Percentiles rank a stretch among this genome's conserved stretches.
Evolutionary conservation across 2,113 vertebrate species (phyloP).

Genomic region (Lepisosteus osseus): DNA sequence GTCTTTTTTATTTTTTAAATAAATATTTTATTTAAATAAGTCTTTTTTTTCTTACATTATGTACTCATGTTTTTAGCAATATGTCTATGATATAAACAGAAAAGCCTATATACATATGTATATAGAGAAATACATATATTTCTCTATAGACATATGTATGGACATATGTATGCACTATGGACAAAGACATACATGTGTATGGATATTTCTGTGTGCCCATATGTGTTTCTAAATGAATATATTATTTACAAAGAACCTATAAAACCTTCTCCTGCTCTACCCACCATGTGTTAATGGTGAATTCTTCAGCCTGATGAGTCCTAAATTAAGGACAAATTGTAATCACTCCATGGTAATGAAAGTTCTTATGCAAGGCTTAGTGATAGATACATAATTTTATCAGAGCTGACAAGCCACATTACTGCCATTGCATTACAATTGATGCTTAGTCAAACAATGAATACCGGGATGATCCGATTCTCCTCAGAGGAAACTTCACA

Average conservation of each 20-base stretch:
- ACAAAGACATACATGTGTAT: no score
- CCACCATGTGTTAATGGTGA: not conserved
- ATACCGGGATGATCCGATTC: not conserved
- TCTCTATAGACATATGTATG: no score
- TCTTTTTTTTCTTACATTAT: no score
- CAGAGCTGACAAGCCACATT: conserved; percentile 2
- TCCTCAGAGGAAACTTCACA: not conserved
- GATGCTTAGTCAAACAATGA: conserved; percentile 7
- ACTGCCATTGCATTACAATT: conserved; percentile 5
- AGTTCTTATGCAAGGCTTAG: conserved; percentile 5
- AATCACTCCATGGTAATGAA: not conserved
- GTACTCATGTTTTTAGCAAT: no score
- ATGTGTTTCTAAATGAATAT: no score
- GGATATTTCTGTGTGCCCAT: no score
- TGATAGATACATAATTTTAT: conserved; percentile 4
- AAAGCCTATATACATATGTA: no score
- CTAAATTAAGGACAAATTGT: conserved; percentile 13
- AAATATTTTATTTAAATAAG: no score
- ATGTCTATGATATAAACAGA: no score
- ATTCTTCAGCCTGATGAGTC: conserved; percentile 5
- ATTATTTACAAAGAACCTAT: not conserved
- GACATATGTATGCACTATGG: no score
- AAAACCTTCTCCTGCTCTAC: not conserved
- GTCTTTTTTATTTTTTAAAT: no score
- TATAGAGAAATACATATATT: no score